These are phyloP conservation scores for Drosophila busckii DNA, from an alignment of 1,140 invertebrate species.

Conservation along the genomic window DNA sequence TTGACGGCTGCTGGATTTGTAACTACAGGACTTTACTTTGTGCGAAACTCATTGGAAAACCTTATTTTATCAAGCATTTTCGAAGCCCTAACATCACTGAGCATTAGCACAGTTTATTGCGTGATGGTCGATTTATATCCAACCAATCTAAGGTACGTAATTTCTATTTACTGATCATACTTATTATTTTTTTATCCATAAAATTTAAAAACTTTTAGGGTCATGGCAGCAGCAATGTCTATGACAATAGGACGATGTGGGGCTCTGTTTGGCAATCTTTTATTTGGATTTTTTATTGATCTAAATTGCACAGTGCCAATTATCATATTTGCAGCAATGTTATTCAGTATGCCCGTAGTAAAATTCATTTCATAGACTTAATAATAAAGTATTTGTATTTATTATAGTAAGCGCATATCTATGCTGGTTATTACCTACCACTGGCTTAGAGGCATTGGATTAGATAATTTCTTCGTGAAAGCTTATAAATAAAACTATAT, in stretches of 20 bases:
- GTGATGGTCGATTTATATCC: constrained; percentile 88
- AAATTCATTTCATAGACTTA: neutral
- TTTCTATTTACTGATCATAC: neutral
- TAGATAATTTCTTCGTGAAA: no score
- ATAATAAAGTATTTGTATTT: constrained; percentile 21
- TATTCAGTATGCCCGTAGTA: constrained; percentile 85
- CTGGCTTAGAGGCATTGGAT: constrained; percentile 84
- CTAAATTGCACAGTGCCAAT: constrained; percentile 86
- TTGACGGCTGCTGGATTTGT: constrained; percentile 85
- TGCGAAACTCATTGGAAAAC: constrained; percentile 85
- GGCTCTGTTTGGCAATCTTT: constrained; percentile 84
- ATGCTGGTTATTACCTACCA: constrained; percentile 84
- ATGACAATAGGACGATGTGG: constrained; percentile 86
- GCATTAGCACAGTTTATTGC: constrained; percentile 87
- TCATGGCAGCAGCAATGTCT: constrained; percentile 87
- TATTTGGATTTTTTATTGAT: constrained; percentile 87
- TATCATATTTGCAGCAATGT: constrained; percentile 83
- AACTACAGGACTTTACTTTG: constrained; percentile 88
- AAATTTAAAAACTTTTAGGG: constrained; percentile 81
- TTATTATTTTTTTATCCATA: neutral
- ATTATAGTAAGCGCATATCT: constrained; percentile 84
- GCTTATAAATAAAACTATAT: no score
- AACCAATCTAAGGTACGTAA: constrained; percentile 85
- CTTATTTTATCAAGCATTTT: constrained; percentile 86
- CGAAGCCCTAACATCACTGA: constrained; percentile 86